Evolutionary conservation across 23 tunicate genomes (phyloP), one percentile per base, ranked within the genome.

Genomic region (Trididemnum nubilum): DNA sequence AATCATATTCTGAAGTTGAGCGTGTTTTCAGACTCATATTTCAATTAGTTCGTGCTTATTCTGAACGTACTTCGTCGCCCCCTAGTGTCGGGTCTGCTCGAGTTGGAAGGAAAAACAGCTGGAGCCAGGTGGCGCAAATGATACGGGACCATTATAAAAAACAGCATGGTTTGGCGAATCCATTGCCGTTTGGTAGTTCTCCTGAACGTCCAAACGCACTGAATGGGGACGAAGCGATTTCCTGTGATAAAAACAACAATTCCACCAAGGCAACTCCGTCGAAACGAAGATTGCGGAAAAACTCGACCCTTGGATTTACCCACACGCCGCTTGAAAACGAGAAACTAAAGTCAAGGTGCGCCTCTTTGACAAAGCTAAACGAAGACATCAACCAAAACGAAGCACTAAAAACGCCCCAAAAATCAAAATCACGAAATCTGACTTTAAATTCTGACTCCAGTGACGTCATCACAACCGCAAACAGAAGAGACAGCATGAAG

Each of bases 111-210:
- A 60, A 64, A 61, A 63, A 54, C 24, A 85, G 88, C 35, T 61
- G 78, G 64, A 76, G 80, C 36, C 81, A 85, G 33, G 82, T 85
- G 31, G 88, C 88, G 65, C 82, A 58, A 50, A 34, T 85, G 82
- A 76, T 85, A 30, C 69, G 80, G 50, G 88, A 76, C 28, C 88
- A 85, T 64, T 23, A 22, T 24, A 23, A 30, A 37, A 73, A 39
- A 38, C 78, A 73, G 30, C 78, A 37, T 15, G 28, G 67, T 26
- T 12, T 73, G 32, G 35, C 5, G 5, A 73, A 73, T 7, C 58
- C 25, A 30, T 2, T 51, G 9, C 44, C 37, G n/a, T 25, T 25
- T 33, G 9, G 2, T 2, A 51, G 30, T 29, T 32, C 37, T 2
- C 39, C 29, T 2, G 67, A 52, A 18, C 19, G 39, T 7, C 36